Evolutionary conservation across 2,113 vertebrate genomes (phyloP), one percentile per base, ranked within the genome.

Genomic region (Salvator merianae): DNA sequence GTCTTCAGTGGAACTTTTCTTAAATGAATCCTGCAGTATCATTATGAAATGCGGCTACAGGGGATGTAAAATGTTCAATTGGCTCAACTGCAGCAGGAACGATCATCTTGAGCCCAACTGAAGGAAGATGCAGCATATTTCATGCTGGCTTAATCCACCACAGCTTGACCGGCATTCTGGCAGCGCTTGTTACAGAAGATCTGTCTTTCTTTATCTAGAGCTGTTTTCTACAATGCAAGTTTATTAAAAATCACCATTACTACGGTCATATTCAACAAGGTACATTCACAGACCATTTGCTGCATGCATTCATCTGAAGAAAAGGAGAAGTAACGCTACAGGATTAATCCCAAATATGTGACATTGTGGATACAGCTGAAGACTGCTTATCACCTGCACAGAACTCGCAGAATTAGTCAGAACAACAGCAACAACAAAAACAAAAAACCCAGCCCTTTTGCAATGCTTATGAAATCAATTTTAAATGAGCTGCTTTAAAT

Each of bases 141-240:
- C 63, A 91, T 87, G 68, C 88, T 83, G 77, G 71, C 86, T 55
- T 86, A 94, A 88, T 94, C 93, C 86, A 2, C 71, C 66, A 87
- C 91, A 55, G 86, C 86, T 38, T 88, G 83, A 78, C 81, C 86
- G 88, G 92, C 86, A 73, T 94, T 95, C 32, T 92, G 96, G 82
- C 91, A 84, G 73, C 83, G 96, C 84, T 94, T 97, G 91, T 93
- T 83, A 93, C 97, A 93, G 92, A 97, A 96, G 84, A 99, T 96
- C 91, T 97, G 97, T 32, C 91, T 96, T 94, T 97, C 96, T 95
- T 99, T 99, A 98, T 99, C 98, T 93, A 99, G 97, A 95, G 98
- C 98, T 92, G 98, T 99, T 95, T 97, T 99, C 98, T 99, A 95
- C 32, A 94, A 88, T 91, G 66, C 78, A 92, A 81, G 93, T 1